These are phyloP conservation scores for Troides helena DNA, from an alignment of 2,888 invertebrate species.

Conservation along the genomic window DNA sequence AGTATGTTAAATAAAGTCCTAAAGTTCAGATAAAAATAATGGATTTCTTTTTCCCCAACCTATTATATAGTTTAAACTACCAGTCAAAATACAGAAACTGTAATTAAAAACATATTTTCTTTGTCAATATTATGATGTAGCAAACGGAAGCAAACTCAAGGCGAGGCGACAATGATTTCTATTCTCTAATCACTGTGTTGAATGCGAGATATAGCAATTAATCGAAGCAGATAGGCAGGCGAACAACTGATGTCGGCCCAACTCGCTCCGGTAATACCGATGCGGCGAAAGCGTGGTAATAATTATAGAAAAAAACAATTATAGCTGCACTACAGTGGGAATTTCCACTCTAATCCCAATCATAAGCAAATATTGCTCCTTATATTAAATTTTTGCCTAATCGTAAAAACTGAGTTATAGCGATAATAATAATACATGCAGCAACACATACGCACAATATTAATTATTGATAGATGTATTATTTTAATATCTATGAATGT, in stretches of 20 bases:
- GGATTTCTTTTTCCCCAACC: too few species aligned
- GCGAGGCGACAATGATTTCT: conserved; percentile 35
- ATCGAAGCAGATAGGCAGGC: conserved; percentile 54
- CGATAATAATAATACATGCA: too few species aligned
- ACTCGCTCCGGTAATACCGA: conserved; percentile 58
- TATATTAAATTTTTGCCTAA: background rate
- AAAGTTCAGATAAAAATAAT: too few species aligned
- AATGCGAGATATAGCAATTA: conserved; percentile 61
- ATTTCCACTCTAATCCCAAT: background rate
- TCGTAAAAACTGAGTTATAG: too few species aligned
- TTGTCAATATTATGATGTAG: background rate
- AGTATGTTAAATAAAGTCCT: too few species aligned
- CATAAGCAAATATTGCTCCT: background rate
- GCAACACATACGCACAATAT: too few species aligned
- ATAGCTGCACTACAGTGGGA: conserved; percentile 2
- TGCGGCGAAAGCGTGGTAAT: conserved; percentile 64
- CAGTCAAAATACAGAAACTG: background rate
- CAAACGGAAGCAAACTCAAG: background rate
- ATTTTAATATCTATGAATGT: too few species aligned
- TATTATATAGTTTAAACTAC: background rate
- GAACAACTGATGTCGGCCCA: conserved; percentile 72
- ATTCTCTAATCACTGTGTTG: conserved; percentile 36
- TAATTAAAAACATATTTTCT: background rate
- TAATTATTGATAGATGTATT: too few species aligned
- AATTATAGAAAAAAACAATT: conserved; percentile 38